Conservation (phyloP, 2,113 vertebrate species). For the Sinocyclocheilus anshuiensis region DNA sequence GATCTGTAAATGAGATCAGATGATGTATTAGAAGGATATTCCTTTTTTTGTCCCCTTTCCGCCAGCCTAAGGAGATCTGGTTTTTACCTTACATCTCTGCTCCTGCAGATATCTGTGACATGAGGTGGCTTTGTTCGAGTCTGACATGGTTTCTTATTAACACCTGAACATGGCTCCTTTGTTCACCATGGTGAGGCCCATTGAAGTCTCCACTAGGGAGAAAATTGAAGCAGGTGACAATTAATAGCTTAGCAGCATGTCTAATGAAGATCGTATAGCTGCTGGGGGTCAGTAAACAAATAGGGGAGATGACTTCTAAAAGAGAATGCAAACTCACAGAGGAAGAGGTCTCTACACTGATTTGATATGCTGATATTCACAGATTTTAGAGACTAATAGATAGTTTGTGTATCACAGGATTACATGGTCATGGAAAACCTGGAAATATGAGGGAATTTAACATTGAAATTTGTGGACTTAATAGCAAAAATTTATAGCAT, state of each 20-base stretch:
- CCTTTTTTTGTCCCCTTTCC: conserved; percentile 11
- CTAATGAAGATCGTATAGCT: conserved; percentile 78
- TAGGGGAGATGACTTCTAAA: conserved; percentile 48
- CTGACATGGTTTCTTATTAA: conserved; percentile 53
- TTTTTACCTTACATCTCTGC: conserved; percentile 1
- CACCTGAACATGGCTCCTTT: conserved; percentile 68
- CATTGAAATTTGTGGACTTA: neutral
- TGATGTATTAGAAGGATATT: conserved; percentile 33
- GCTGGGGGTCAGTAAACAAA: conserved; percentile 71
- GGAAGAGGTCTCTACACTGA: conserved; percentile 59
- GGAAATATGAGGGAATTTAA: neutral
- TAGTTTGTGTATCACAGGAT: neutral
- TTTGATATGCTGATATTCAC: neutral
- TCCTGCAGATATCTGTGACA: conserved; percentile 64
- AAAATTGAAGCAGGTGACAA: conserved; percentile 78
- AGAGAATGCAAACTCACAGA: conserved; percentile 67
- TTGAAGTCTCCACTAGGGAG: conserved; percentile 69
- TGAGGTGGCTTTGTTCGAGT: conserved; percentile 68
- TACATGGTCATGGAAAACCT: neutral
- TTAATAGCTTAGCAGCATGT: conserved; percentile 76
- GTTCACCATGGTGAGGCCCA: conserved; percentile 69
- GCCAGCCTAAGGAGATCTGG: neutral
- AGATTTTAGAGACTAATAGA: neutral
- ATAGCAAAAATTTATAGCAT: neutral
- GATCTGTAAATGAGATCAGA: conserved; percentile 40